Conservation (phyloP, 2,113 vertebrate genomes). For the Chrysemys picta region DNA sequence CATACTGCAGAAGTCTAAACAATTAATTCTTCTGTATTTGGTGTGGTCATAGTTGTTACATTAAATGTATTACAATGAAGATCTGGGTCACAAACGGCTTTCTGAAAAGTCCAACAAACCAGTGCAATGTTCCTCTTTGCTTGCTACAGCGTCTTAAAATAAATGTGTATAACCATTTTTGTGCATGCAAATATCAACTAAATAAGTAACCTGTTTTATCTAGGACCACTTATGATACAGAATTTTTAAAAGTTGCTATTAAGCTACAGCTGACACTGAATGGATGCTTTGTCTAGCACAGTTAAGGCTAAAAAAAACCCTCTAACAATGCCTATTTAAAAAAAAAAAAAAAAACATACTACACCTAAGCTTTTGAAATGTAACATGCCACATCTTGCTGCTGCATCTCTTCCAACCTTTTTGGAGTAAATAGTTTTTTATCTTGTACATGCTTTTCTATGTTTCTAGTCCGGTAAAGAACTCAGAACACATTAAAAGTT, state of each 20-base stretch:
- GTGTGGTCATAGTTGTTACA: neutral
- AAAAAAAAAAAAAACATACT: neutral
- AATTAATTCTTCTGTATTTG: neutral
- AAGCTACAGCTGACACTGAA: neutral
- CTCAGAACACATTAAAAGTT: neutral
- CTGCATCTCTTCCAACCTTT: neutral
- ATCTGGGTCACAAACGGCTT: neutral
- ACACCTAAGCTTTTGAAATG: neutral
- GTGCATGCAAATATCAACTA: neutral
- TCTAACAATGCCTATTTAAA: neutral
- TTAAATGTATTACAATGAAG: neutral
- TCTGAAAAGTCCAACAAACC: neutral
- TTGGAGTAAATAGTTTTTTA: neutral
- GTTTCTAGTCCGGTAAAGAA: neutral
- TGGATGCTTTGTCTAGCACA: neutral
- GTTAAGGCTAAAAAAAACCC: neutral
- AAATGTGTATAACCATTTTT: neutral
- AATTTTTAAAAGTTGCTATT: neutral
- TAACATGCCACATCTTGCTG: neutral
- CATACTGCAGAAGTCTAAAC: neutral
- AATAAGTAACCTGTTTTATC: neutral
- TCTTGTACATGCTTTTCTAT: neutral
- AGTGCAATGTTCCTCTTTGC: neutral
- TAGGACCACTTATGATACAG: neutral
- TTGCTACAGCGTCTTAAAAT: neutral